phyloP scores from a whole-genome alignment of 2,888 invertebrate species.

The Sarcophaga carnaria region DNA sequence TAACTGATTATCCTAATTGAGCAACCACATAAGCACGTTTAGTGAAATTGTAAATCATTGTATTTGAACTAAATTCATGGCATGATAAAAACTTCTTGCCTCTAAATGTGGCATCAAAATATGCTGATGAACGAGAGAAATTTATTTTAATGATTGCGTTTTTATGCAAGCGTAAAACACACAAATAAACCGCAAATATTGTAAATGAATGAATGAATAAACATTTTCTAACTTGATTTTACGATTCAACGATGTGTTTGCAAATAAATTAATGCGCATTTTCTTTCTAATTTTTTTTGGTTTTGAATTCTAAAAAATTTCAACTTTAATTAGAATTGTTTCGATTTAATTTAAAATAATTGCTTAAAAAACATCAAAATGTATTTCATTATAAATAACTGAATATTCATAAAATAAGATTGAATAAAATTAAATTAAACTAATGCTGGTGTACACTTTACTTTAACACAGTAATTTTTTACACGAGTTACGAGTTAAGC shows the following conservation, averaged over 20 bases:
- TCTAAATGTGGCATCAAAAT: not conserved
- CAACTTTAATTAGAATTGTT: not conserved
- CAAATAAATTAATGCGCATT: not conserved
- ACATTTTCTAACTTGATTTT: not conserved
- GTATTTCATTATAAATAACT: no score
- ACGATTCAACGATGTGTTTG: not conserved
- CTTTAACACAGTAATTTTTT: no score
- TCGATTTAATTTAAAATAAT: not conserved
- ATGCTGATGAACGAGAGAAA: constrained; percentile 1
- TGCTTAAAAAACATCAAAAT: no score
- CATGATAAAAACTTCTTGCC: constrained; percentile 9
- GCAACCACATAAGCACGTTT: not conserved
- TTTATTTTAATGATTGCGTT: constrained; percentile 35
- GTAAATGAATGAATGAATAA: not conserved
- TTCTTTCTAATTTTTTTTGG: not conserved
- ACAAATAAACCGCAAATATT: not conserved
- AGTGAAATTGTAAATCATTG: not conserved
- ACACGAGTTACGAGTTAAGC: no score
- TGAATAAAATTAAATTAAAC: no score
- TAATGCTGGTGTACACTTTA: no score
- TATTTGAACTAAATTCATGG: constrained; percentile 12
- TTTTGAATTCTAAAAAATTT: not conserved
- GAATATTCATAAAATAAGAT: no score
- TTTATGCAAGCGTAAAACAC: not conserved
- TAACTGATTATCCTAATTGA: no score